phyloP scores from a whole-genome alignment of 2,113 vertebrate species.

The Brachionichthys hirsutus region DNA sequence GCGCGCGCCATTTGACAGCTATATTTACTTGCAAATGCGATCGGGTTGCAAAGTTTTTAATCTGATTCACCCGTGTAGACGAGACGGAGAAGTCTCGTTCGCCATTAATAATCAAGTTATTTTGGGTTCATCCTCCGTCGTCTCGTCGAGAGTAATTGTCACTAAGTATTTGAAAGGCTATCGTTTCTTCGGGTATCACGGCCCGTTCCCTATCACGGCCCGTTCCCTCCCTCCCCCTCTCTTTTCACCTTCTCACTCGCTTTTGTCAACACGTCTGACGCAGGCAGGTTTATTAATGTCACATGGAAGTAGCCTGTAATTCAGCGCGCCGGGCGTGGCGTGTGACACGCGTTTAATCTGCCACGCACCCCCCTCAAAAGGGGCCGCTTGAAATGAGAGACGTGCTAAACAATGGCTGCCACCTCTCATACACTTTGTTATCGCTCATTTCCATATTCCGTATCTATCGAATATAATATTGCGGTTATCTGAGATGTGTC shows the following conservation, averaged over 20 bases:
- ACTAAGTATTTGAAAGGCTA: constrained; percentile 57
- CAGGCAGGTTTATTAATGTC: constrained; percentile 64
- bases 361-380: constrained; percentile 38
- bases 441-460: constrained; percentile 24
- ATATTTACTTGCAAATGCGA: too few species aligned
- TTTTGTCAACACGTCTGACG: constrained; percentile 42
- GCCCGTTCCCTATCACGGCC: constrained; percentile 30
- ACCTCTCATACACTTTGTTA: constrained; percentile 40
- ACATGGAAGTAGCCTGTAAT: constrained; percentile 69
- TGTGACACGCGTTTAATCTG: constrained; percentile 65
- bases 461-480: constrained; percentile 9
- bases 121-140: constrained; percentile 15
- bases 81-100: too few species aligned
- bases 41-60: too few species aligned
- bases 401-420: constrained; percentile 12
- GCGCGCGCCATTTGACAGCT: too few species aligned
- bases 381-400: constrained; percentile 46
- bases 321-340: constrained; percentile 63
- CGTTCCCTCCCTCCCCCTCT: constrained; percentile 24
- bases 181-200: constrained; percentile 55
- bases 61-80: too few species aligned
- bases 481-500: constrained; percentile 22
- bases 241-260: constrained; percentile 37
- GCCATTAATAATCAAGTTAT: background rate
- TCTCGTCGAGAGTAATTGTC: constrained; percentile 40